Base-by-base conservation (phyloP, 2,113 vertebrate species). In the Columba janthina region DNA sequence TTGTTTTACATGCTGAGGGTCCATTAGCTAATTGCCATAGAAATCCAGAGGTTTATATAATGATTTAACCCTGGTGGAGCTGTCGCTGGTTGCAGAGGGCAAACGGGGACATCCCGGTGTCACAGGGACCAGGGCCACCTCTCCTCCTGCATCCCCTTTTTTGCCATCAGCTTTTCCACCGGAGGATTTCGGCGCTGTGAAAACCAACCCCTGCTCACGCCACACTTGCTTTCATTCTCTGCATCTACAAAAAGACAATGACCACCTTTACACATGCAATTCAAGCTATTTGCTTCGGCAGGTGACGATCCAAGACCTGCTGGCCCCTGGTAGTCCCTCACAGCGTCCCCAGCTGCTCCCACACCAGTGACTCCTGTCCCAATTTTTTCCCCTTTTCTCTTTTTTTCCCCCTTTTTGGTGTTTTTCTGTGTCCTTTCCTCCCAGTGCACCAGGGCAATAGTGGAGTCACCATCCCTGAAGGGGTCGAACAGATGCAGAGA, bases 21-120 rank as follows among this genome's bases (percentile, higher is more conserved):
- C 96, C 96, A 97, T 98, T 97, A 97, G 93, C 95, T 97, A 97
- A 98, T 97, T 97, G 94, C 83, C 48, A 38, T 24, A 50, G 78
- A 94, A 92, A 96, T 32, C 46, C 48, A 29, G 70, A 14, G 40
- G 67, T 86, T 92, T 42, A 77, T 48, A 9, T 17, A 56, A 85
- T 4, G 74, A 53, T 95, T 97, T 97, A 95, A 97, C 69, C 75
- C 69, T 83, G 4, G n/a, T 3, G 2, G 62, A 82, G 48, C 50
- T 28, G 40, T 9, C 40, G 46, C 18, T 46, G 44, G 44, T 19
- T 18, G 18, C 22, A 62, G 22, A 62, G 17, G 50, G 62, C 50
- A 70, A 25, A 16, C 16, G 53, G 20, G 24, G 11, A 54, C 74
- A 40, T 13, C 28, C 20, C 0, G 0, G 12, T 1, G 12, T 0